A percentile compares a stretch with the other conserved stretches of the same genome.
Evolutionary conservation across 2,888 invertebrate genomes (phyloP).

Genomic region (Drosophila multiciliata): DNA sequence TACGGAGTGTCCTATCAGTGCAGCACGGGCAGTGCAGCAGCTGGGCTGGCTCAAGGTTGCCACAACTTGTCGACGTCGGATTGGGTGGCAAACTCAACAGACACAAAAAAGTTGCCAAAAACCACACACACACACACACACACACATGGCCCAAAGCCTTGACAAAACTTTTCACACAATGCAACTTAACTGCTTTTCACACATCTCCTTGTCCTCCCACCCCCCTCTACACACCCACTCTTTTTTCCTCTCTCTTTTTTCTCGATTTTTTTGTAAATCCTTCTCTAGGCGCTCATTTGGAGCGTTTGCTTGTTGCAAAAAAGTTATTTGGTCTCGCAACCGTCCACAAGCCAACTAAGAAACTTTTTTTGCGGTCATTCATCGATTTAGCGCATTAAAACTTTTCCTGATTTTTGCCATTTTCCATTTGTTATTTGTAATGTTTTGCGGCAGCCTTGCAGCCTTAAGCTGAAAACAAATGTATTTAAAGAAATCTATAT

Average conservation of each 20-base stretch:
- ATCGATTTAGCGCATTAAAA: slow-evolving; percentile 78
- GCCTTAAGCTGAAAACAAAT: slow-evolving; percentile 45
- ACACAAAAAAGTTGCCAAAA: slow-evolving; percentile 46
- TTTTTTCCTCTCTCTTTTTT: not conserved
- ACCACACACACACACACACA: slow-evolving; percentile 1
- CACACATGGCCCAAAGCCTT: slow-evolving; percentile 32
- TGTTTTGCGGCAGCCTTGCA: slow-evolving; percentile 17
- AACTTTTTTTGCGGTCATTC: slow-evolving; percentile 72
- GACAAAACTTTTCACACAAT: slow-evolving; percentile 56
- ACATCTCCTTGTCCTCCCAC: not conserved
- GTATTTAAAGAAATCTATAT: slow-evolving; percentile 22
- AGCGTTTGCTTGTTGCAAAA: slow-evolving; percentile 51
- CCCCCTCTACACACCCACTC: not conserved
- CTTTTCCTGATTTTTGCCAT: slow-evolving; percentile 68
- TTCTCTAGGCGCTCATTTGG: slow-evolving; percentile 61
- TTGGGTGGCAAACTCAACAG: slow-evolving; percentile 42
- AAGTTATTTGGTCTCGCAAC: slow-evolving; percentile 67
- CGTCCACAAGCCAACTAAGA: slow-evolving; percentile 63
- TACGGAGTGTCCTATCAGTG: slow-evolving; percentile 51
- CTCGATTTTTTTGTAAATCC: not conserved
- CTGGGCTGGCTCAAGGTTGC: slow-evolving; percentile 43
- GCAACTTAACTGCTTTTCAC: slow-evolving; percentile 38
- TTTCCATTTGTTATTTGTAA: slow-evolving; percentile 22
- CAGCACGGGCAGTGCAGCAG: slow-evolving; percentile 4
- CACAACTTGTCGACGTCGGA: slow-evolving; percentile 16